Conservation (phyloP, 2,797 vertebrate species). For the Peromyscus melanophrys region DNA sequence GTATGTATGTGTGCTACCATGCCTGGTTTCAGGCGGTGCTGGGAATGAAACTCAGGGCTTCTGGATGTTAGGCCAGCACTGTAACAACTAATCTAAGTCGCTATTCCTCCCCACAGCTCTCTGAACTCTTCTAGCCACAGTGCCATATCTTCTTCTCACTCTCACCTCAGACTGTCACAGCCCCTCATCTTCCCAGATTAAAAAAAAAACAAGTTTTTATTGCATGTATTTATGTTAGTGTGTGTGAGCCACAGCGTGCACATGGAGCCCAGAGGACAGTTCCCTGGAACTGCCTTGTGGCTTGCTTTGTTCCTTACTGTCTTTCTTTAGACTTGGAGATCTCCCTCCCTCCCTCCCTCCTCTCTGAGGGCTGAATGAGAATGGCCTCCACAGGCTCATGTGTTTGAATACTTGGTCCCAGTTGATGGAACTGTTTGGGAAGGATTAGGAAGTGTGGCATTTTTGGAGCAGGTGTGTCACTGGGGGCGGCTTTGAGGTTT, state of each 20-base stretch:
- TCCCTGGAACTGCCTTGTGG: not conserved
- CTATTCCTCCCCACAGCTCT: not conserved
- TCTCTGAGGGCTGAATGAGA: not conserved
- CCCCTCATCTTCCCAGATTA: not conserved
- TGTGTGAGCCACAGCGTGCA: not conserved
- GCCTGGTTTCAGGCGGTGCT: not conserved
- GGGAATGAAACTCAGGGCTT: not conserved
- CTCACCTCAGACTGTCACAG: not conserved
- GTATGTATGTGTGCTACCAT: not conserved
- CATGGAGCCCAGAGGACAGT: not conserved
- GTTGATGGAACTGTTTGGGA: not conserved
- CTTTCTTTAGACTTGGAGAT: not conserved
- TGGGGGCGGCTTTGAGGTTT: not conserved
- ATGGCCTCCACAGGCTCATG: not conserved
- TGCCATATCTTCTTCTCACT: not conserved
- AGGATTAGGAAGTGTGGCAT: not conserved
- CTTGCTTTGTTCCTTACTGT: not conserved
- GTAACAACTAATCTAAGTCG: too few species aligned
- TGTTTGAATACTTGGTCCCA: not conserved
- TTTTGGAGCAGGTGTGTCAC: not conserved
- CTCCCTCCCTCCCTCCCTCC: not conserved
- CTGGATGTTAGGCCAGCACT: not conserved
- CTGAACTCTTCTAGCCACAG: not conserved
- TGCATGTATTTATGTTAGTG: not conserved
- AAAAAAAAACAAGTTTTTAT: not conserved